These are phyloP conservation scores for Ramphastos sulfuratus DNA, from an alignment of 2,113 vertebrate genomes.

Conservation along the genomic window DNA sequence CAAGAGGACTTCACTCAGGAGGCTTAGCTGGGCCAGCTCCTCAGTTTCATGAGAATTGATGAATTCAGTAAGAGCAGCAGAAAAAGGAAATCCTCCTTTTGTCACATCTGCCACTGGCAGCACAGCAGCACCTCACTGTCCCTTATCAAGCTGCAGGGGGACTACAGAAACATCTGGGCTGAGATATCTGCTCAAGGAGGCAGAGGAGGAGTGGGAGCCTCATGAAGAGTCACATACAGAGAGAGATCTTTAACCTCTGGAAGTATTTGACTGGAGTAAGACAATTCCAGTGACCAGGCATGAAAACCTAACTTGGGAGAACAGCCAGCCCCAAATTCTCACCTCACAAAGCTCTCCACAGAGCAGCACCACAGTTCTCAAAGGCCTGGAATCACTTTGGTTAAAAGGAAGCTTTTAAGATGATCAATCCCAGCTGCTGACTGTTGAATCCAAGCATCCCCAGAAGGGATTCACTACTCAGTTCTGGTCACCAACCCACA, in stretches of 20 bases:
- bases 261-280: background rate
- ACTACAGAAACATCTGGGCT: background rate
- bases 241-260: background rate
- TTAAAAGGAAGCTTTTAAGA: background rate
- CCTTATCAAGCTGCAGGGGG: background rate
- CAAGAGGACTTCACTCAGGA: background rate
- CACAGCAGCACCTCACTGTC: background rate
- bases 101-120: background rate
- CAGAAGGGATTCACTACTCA: background rate
- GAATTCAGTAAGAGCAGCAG: background rate
- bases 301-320: background rate
- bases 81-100: background rate
- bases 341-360: background rate
- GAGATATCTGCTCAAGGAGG: background rate
- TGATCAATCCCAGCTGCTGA: background rate
- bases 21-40: background rate
- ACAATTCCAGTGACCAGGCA: accelerated
- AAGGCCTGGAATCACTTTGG: background rate
- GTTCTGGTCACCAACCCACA: accelerated
- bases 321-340: background rate
- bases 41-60: accelerated
- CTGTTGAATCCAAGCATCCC: background rate
- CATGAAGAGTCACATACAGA: background rate
- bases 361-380: accelerated
- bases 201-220: background rate